Evolutionary conservation across 1,140 invertebrate species (phyloP), one percentile per base, ranked within the genome.

Genomic region (Diprion similis): DNA sequence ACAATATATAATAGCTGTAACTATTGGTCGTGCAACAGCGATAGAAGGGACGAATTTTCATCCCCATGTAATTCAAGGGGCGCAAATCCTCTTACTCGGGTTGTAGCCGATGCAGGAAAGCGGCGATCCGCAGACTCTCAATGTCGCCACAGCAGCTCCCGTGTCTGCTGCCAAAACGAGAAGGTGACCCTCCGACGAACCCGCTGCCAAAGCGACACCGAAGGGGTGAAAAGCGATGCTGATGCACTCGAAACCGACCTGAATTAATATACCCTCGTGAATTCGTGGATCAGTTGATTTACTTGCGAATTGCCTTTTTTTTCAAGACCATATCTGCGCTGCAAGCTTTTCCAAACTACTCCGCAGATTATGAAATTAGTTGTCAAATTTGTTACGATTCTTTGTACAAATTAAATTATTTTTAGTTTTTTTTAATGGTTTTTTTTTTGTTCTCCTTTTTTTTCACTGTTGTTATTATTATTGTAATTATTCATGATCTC

Each of bases 151-250:
- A 17, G 95, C 92, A 8, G 93, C 91, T 3, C 96, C 96, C 66
- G 93, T 93, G 76, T 95, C 93, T 10, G 94, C 93, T 79, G 95
- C 96, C 15, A 97, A 87, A 10, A 97, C 93, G 18, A 96, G 89
- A 68, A 98, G 89, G 84, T 96, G 94, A 1, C 97, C 97, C 81
- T 96, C 95, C 0, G 93, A 94, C 77, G 95, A 96, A 71, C 97
- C 97, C 10, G 96, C 94, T 10, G 95, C 96, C 51, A 97, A 88
- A 9, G 95, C 93, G 15, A 93, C 91, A 17, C 95, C 96, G 77
- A 95, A 94, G 3, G 97, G 95, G 89, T 98, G 95, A 85, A 97
- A 96, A 66, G 92, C 92, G 68, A 97, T 89, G 0, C 95, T 95
- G 64, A 95, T 92, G 78, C 94, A 95, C 82, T 96, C 95, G 81